A percentile compares a stretch with the other conserved stretches of the same genome.
These are phyloP conservation scores for Terrapene triunguis DNA, from an alignment of 2,113 vertebrate genomes.

Conservation along the genomic window DNA sequence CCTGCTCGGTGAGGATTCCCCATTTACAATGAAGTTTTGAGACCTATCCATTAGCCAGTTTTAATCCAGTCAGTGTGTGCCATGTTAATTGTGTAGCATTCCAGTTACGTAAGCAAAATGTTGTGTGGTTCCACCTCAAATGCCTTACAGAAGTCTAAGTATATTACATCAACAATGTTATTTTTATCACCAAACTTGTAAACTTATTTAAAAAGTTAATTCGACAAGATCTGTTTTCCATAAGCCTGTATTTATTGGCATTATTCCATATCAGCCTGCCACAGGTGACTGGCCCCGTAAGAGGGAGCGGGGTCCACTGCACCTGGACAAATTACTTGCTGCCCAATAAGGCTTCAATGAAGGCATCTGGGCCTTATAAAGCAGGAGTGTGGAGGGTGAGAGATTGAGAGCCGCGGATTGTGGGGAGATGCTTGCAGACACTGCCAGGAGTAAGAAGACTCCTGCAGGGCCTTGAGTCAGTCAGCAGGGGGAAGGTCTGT, in stretches of 20 bases:
- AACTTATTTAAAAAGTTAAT: not conserved
- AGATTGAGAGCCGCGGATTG: not conserved
- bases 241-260: not conserved
- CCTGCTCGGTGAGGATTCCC: slow-evolving; percentile 26
- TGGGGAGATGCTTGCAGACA: not conserved
- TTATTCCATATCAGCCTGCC: not conserved
- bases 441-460: not conserved
- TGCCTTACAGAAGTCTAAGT: slow-evolving; percentile 22
- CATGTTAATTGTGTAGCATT: slow-evolving; percentile 43
- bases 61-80: slow-evolving; percentile 61
- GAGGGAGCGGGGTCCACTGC: not conserved
- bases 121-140: slow-evolving; percentile 34
- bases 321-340: not conserved
- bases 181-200: slow-evolving; percentile 43
- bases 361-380: not conserved
- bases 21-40: slow-evolving; percentile 54
- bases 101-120: slow-evolving; percentile 61
- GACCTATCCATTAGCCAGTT: slow-evolving; percentile 42
- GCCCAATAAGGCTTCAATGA: not conserved
- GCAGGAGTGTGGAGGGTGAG: not conserved
- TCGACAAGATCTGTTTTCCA: not conserved
- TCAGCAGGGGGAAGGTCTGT: not conserved
- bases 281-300: not conserved
- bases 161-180: slow-evolving; percentile 38
- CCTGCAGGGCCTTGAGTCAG: not conserved